Conservation (phyloP, 2,888 invertebrate genomes). For the Lacanobia wlatinum region DNA sequence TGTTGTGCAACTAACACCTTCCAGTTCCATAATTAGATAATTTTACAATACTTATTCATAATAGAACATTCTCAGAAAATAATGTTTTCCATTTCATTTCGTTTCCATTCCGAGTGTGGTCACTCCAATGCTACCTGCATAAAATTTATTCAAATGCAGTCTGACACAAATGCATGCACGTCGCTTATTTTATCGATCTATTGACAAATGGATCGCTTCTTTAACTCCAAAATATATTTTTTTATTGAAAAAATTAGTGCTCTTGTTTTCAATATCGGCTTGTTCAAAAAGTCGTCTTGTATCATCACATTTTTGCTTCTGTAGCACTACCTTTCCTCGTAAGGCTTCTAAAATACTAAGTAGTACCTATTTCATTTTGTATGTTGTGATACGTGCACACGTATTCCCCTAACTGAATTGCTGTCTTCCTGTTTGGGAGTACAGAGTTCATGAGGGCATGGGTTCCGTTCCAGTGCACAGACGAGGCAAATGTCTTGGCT, state of each 20-base stretch:
- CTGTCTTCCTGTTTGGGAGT: neutral
- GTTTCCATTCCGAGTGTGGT: conserved; percentile 28
- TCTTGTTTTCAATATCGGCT: neutral
- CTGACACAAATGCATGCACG: conserved; percentile 41
- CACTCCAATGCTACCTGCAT: conserved; percentile 37
- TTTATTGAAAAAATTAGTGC: neutral
- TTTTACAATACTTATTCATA: conserved; percentile 28
- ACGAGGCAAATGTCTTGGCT: neutral
- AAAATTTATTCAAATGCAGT: conserved; percentile 36
- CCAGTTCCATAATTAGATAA: conserved; percentile 16
- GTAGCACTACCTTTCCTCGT: neutral
- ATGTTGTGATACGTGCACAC: neutral
- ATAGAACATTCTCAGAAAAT: conserved; percentile 17
- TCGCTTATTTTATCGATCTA: conserved; percentile 26
- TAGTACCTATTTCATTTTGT: neutral
- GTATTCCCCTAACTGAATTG: neutral
- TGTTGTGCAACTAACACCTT: conserved; percentile 5
- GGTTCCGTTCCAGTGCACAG: neutral
- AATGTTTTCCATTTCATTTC: conserved; percentile 33
- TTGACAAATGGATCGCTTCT: conserved; percentile 17
- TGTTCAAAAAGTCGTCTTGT: neutral
- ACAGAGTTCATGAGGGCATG: neutral
- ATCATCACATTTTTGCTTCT: neutral
- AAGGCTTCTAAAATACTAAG: neutral
- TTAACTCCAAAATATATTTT: neutral